Conservation (phyloP, 2,113 vertebrate species). For the Toxotes chatareus region DNA sequence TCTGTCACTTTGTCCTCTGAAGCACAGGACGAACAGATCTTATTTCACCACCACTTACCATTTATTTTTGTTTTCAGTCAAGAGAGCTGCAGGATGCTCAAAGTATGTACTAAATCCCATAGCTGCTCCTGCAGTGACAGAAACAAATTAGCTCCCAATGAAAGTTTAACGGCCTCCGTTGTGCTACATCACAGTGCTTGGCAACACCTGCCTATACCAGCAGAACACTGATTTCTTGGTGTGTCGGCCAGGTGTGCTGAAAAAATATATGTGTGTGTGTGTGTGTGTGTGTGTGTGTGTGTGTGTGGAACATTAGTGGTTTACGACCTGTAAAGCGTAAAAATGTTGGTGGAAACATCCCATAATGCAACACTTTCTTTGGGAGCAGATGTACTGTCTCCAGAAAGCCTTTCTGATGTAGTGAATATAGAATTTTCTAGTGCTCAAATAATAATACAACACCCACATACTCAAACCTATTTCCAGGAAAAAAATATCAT, state of each 20-base stretch:
- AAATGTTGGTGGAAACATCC: constrained; percentile 1
- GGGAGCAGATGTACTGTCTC: neutral
- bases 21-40: constrained; percentile 18
- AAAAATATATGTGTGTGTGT: constrained; percentile 13
- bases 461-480: neutral
- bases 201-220: constrained; percentile 32
- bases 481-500: neutral
- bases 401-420: neutral
- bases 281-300: constrained; percentile 13
- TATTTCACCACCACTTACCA: constrained; percentile 33
- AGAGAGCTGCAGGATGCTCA: constrained; percentile 5
- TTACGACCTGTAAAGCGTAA: constrained; percentile 55
- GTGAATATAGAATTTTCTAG: neutral
- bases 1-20: constrained; percentile 48
- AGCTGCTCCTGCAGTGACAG: constrained; percentile 11
- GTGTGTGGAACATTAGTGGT: constrained; percentile 25
- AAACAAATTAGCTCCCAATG: constrained; percentile 44
- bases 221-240: constrained; percentile 13
- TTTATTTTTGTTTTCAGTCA: constrained; percentile 51
- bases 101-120: neutral
- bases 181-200: constrained; percentile 17
- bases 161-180: constrained; percentile 32
- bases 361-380: too few species aligned
- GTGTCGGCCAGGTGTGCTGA: constrained; percentile 2
- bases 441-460: neutral